A percentile compares a stretch with the other conserved stretches of the same genome.
phyloP scores from a whole-genome alignment of 1,140 invertebrate genomes.

The Micrasema longulum region DNA sequence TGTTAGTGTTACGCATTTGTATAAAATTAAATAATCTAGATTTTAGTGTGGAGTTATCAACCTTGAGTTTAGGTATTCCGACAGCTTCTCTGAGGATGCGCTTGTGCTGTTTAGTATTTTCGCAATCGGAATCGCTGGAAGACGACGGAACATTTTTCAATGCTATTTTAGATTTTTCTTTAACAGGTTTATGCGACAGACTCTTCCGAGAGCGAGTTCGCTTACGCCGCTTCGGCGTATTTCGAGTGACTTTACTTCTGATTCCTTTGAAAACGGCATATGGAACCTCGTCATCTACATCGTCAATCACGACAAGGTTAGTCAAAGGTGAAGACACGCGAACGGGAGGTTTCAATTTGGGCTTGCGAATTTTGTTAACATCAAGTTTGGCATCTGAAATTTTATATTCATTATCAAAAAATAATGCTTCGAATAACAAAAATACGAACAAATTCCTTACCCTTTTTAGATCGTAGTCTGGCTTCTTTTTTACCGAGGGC shows the following conservation, averaged over 20 bases:
- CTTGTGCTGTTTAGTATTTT: slow-evolving; percentile 14
- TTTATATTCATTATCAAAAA: not conserved
- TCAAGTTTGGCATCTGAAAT: slow-evolving; percentile 15
- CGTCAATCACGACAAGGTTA: slow-evolving; percentile 26
- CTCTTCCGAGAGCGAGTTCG: slow-evolving; percentile 12
- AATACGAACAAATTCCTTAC: slow-evolving; percentile 10
- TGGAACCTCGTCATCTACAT: slow-evolving; percentile 2
- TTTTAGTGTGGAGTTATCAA: slow-evolving; percentile 38
- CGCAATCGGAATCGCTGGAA: slow-evolving; percentile 34
- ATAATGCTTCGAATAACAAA: not conserved
- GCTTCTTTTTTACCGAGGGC: slow-evolving; percentile 42
- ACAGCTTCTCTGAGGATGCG: slow-evolving; percentile 33
- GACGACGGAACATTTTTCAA: not conserved
- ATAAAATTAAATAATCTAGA: slow-evolving; percentile 35
- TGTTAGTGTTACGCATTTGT: not conserved
- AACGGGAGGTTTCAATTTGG: not conserved
- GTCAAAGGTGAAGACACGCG: not conserved
- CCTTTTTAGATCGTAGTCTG: slow-evolving; percentile 1
- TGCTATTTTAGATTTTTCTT: not conserved
- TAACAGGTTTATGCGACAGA: not conserved
- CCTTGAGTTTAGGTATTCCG: slow-evolving; percentile 17
- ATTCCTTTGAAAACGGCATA: slow-evolving; percentile 10
- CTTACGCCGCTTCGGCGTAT: slow-evolving; percentile 3
- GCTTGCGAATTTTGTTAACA: not conserved
- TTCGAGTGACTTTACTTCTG: not conserved